Evolutionary conservation across 2,797 vertebrate species (phyloP).

Genomic region (Buceros bicornis): DNA sequence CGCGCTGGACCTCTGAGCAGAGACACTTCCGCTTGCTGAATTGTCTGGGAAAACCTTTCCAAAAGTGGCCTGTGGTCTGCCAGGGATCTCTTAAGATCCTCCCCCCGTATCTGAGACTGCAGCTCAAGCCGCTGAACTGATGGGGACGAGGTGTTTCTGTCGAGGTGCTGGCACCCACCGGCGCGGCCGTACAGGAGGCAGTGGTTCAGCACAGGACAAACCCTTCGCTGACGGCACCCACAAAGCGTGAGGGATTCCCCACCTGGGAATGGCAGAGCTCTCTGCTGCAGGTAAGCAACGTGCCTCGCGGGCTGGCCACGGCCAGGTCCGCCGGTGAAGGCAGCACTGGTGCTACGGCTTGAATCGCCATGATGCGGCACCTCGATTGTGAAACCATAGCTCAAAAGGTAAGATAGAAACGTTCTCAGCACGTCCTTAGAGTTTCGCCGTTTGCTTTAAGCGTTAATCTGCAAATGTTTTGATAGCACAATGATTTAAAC

Average conservation of each 20-base stretch:
- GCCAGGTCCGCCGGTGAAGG: background rate
- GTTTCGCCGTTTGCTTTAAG: background rate
- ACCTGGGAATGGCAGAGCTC: background rate
- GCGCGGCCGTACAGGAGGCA: background rate
- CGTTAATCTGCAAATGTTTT: background rate
- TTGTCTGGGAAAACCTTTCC: accelerated
- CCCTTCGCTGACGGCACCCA: background rate
- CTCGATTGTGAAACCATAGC: background rate
- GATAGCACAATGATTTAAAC: background rate
- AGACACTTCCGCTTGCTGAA: accelerated
- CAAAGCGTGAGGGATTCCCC: background rate
- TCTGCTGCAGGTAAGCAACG: background rate
- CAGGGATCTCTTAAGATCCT: background rate
- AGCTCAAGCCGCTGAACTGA: background rate
- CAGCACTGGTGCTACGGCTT: background rate
- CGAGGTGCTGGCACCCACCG: background rate
- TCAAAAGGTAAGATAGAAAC: background rate
- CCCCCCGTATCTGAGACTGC: background rate
- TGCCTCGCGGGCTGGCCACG: accelerated
- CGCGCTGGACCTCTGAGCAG: accelerated
- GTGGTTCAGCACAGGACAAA: background rate
- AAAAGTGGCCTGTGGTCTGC: background rate
- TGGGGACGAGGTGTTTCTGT: background rate
- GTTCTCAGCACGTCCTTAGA: background rate
- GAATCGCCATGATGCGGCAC: background rate